phyloP scores from a whole-genome alignment of 1,140 invertebrate genomes.

The Micrasema longulum region DNA sequence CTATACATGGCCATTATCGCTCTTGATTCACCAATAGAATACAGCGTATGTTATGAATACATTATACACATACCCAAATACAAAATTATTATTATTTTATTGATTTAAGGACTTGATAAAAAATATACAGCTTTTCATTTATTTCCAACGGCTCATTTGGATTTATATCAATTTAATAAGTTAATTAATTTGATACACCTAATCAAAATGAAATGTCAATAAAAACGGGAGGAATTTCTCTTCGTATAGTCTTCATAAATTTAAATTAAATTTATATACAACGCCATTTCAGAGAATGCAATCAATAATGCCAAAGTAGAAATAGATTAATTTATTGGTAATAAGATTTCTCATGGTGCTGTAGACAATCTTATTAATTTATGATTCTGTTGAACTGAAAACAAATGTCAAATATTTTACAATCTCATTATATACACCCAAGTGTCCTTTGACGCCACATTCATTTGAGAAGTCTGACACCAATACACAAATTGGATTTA shows the following conservation, averaged over 20 bases:
- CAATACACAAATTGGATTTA: too few species aligned
- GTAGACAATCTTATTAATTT: not conserved
- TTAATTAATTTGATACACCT: not conserved
- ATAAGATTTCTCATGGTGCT: not conserved
- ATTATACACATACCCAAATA: too few species aligned
- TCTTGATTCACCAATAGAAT: too few species aligned
- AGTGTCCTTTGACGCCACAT: too few species aligned
- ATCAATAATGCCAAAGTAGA: slow-evolving; percentile 1
- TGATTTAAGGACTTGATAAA: too few species aligned
- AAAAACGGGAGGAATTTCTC: not conserved
- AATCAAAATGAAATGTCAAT: not conserved
- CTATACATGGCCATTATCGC: too few species aligned
- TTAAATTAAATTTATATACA: slow-evolving; percentile 7
- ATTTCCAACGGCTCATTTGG: too few species aligned
- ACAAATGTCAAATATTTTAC: not conserved
- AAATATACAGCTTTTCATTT: too few species aligned
- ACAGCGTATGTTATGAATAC: too few species aligned
- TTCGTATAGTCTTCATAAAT: slow-evolving; percentile 1
- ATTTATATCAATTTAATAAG: not conserved
- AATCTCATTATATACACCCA: too few species aligned
- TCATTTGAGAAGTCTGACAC: too few species aligned
- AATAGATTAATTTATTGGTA: slow-evolving; percentile 21
- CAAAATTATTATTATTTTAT: too few species aligned
- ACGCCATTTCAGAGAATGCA: not conserved
- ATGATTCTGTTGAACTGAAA: slow-evolving; percentile 12